Evolutionary conservation across 2,888 invertebrate genomes (phyloP).

Genomic region (Sclerodermus sp.): DNA sequence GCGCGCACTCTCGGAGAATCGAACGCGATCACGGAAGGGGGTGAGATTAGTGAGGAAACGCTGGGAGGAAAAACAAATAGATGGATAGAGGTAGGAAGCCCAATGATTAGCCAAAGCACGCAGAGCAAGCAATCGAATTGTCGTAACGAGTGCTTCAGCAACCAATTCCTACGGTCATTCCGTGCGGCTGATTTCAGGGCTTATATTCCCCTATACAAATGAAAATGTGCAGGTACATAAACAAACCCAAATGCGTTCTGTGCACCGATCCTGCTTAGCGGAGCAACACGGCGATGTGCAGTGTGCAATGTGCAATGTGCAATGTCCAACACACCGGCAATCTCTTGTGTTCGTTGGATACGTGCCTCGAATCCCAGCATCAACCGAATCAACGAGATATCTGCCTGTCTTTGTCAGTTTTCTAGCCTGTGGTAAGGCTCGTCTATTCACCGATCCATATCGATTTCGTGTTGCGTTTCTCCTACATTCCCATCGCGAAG

Average conservation of each 20-base stretch:
- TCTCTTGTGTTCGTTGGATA: conserved; percentile 30
- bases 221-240: neutral
- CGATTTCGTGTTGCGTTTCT: conserved; percentile 27
- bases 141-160: conserved; percentile 23
- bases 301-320: conserved; percentile 12
- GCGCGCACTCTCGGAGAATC: neutral
- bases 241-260: conserved; percentile 1
- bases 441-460: conserved; percentile 25
- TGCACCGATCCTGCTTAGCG: neutral
- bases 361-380: conserved; percentile 31
- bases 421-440: conserved; percentile 26
- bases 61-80: neutral
- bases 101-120: conserved; percentile 30
- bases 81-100: conserved; percentile 4
- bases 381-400: conserved; percentile 12
- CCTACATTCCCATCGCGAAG: conserved; percentile 28
- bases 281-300: conserved; percentile 9
- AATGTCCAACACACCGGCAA: conserved; percentile 19
- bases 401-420: conserved; percentile 25
- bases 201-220: no score
- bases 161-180: conserved; percentile 11
- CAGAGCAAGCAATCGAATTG: conserved; percentile 17
- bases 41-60: neutral
- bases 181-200: no score
- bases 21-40: neutral